A percentile compares a stretch with the other conserved stretches of the same genome.
phyloP scores from a whole-genome alignment of 2,797 vertebrate genomes.

The Echiichthys vipera region DNA sequence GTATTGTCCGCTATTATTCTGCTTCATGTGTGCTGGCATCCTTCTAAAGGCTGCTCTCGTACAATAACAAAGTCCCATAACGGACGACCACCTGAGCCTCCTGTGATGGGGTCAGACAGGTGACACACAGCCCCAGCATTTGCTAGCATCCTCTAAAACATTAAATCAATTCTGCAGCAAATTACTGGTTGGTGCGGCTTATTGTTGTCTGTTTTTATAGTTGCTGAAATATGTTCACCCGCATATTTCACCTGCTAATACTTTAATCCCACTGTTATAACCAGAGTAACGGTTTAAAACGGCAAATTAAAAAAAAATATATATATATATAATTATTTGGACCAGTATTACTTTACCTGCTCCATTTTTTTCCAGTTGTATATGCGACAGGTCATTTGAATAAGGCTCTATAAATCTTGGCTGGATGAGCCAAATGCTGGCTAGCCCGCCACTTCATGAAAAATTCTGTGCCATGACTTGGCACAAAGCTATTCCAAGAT shows the following conservation, averaged over 20 bases:
- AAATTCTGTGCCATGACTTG: slow-evolving; percentile 26
- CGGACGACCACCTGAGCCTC: slow-evolving; percentile 54
- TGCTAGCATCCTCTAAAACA: slow-evolving; percentile 2
- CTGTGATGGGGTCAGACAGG: slow-evolving; percentile 37
- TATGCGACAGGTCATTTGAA: slow-evolving; percentile 12
- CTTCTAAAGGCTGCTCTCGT: slow-evolving; percentile 25
- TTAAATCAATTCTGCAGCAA: slow-evolving; percentile 12
- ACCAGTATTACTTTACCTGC: neutral
- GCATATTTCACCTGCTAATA: neutral
- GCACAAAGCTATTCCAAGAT: slow-evolving; percentile 30
- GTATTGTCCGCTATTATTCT: slow-evolving; percentile 26
- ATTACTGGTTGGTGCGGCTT: neutral
- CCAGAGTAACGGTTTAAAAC: neutral
- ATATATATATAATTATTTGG: too few relatives aligned
- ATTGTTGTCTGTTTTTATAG: neutral
- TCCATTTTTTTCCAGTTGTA: slow-evolving; percentile 7
- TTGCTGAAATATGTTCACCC: neutral
- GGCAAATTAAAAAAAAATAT: too few relatives aligned
- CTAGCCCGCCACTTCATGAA: neutral
- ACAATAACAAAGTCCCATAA: slow-evolving; percentile 28
- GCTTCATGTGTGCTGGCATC: slow-evolving; percentile 27
- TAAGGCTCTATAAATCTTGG: slow-evolving; percentile 22
- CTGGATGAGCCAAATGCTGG: slow-evolving; percentile 7
- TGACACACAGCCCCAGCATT: slow-evolving; percentile 21
- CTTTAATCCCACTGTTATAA: neutral